A percentile compares a stretch with the other conserved stretches of the same genome.
Conservation (phyloP, 2,797 vertebrate species). For the Paramormyrops hopkinsi region DNA sequence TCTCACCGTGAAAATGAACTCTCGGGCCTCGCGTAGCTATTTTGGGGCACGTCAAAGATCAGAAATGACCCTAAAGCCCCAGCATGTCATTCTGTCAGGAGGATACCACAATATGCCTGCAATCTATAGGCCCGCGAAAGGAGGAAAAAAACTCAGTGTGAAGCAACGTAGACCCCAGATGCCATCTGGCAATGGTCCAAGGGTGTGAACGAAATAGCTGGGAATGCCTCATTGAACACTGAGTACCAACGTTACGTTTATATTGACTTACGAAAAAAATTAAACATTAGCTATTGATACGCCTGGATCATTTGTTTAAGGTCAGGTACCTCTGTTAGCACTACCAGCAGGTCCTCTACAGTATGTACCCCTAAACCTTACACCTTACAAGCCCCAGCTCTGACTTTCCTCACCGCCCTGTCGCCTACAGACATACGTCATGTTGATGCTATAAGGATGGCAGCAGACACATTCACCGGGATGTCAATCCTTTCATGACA, state of each 20-base stretch:
- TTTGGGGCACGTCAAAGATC: background rate
- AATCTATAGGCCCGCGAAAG: background rate
- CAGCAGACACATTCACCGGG: background rate
- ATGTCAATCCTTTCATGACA: conserved; percentile 1
- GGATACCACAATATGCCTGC: background rate
- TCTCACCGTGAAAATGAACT: background rate
- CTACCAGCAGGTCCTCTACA: background rate
- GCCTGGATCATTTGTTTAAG: background rate
- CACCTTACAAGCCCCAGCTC: background rate
- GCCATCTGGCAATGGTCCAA: conserved; percentile 26
- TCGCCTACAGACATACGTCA: background rate
- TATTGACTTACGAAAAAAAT: background rate
- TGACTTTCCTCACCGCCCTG: background rate
- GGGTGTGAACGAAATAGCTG: conserved; percentile 35
- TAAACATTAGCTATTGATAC: background rate
- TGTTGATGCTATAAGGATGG: background rate
- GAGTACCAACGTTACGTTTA: background rate
- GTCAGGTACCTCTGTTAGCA: background rate
- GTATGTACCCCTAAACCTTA: background rate
- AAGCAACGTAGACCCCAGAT: background rate
- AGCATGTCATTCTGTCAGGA: background rate
- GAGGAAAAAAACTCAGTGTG: background rate
- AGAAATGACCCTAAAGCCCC: background rate
- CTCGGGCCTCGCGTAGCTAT: background rate
- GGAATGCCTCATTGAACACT: conserved; percentile 31